Conservation (phyloP, 2,888 invertebrate species). For the Eucera pruinosa region DNA sequence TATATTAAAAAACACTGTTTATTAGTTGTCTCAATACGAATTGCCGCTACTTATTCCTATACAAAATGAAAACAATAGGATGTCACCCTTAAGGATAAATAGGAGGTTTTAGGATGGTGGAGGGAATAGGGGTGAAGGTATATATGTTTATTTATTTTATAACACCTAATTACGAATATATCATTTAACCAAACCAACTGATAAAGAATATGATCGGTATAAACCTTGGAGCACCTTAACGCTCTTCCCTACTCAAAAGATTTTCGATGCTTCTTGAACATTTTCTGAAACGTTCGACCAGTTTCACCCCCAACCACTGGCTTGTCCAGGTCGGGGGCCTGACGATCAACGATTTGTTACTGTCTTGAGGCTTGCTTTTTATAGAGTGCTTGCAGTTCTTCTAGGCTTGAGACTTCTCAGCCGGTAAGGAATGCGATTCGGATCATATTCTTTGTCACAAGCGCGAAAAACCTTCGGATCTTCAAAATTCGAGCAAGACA, state of each 20-base stretch:
- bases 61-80: constrained; percentile 63
- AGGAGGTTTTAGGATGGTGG: constrained; percentile 81
- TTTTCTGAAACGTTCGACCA: constrained; percentile 76
- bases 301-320: constrained; percentile 77
- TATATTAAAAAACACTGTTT: constrained; percentile 59
- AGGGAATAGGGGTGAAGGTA: constrained; percentile 74
- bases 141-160: constrained; percentile 69
- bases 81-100: constrained; percentile 46
- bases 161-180: constrained; percentile 61
- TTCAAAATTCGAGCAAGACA: constrained; percentile 82
- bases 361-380: constrained; percentile 71
- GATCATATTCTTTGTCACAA: constrained; percentile 85
- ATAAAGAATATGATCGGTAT: constrained; percentile 84
- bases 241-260: constrained; percentile 74
- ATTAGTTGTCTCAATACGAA: constrained; percentile 60
- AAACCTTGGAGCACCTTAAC: constrained; percentile 76
- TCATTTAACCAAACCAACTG: constrained; percentile 74
- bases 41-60: constrained; percentile 55
- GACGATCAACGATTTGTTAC: constrained; percentile 75
- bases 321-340: constrained; percentile 76
- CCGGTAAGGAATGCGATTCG: constrained; percentile 81
- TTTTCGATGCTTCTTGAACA: constrained; percentile 76
- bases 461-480: constrained; percentile 82
- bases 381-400: constrained; percentile 73
- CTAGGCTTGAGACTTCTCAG: constrained; percentile 82